Evolutionary conservation across 2,888 invertebrate species (phyloP), one percentile per base, ranked within the genome.

Genomic region (Druceiella hillmani): DNA sequence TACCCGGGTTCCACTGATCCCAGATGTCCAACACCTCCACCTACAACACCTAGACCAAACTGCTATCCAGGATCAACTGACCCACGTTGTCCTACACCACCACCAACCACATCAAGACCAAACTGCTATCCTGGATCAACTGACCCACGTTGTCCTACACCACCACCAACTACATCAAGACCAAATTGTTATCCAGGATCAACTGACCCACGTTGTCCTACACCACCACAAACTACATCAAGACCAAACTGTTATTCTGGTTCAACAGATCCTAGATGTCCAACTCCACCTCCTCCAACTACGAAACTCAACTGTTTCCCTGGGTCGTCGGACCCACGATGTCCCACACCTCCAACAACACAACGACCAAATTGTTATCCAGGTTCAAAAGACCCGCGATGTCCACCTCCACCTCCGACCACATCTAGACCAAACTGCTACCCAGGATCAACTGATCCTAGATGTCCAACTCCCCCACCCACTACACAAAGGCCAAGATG

Each of bases 311-410:
- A 45, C 60, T 66, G 22, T 60, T 64, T 47, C 61, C 73, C 51
- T 58, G 74, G 58, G 62, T 67, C 52, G 57, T 65, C 25, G 57
- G 74, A 60, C 33, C 52, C 57, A 14, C 50, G 47, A 46, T 62
- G 50, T 46, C 43, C 2, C 38, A 25, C 4, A 7, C 25, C 28
- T 1, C 43, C 52, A 0, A 46, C 53, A 0, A 48, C 56, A 41
- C 49, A 46, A 1, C 50, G 50, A 4, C 52, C 54, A 2, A 48
- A 40, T 1, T 59, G 60, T 31, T 57, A 44, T 40, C 58, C 55
- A 13, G 58, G 55, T 3, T 47, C 48, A 26, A 45, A 36, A 1
- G 59, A 60, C 33, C 50, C 54, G 0, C 43, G 58, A 2, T 60
- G 61, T 31, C 58, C 58, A n/a, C n/a, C n/a, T n/a, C n/a, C n/a